Percentiles rank a stretch among this genome's conserved stretches.
Conservation (phyloP, 2,888 invertebrate genomes). For the Ectemnius cavifrons region DNA sequence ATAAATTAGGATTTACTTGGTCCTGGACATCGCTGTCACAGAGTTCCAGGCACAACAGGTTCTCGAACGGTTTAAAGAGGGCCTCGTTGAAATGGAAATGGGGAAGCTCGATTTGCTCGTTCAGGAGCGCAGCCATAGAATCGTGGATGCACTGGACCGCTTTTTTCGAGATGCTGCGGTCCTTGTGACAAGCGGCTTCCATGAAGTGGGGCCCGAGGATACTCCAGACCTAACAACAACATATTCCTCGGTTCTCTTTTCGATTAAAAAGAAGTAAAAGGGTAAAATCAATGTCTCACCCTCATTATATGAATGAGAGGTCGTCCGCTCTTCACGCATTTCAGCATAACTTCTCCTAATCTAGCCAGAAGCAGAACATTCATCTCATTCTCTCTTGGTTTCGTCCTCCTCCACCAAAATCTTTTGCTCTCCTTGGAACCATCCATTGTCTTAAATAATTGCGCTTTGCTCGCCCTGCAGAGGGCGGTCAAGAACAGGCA, state of each 20-base stretch:
- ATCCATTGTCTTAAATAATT: slow-evolving; percentile 78
- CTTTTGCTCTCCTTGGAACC: slow-evolving; percentile 67
- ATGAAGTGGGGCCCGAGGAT: slow-evolving; percentile 95
- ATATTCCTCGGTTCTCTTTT: not conserved
- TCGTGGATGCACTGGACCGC: slow-evolving; percentile 96
- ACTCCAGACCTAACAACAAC: slow-evolving; percentile 84
- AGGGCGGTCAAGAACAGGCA: slow-evolving; percentile 90
- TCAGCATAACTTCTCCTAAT: slow-evolving; percentile 92
- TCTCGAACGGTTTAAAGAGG: slow-evolving; percentile 96
- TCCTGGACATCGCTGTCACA: slow-evolving; percentile 96
- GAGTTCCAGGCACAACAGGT: slow-evolving; percentile 93
- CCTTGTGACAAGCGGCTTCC: slow-evolving; percentile 96
- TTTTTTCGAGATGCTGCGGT: slow-evolving; percentile 91
- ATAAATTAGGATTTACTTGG: slow-evolving; percentile 62
- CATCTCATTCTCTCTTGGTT: slow-evolving; percentile 74
- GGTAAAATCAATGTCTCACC: slow-evolving; percentile 68
- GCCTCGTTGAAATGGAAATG: slow-evolving; percentile 98
- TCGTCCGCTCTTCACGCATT: slow-evolving; percentile 90
- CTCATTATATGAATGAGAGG: slow-evolving; percentile 95
- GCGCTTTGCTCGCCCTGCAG: slow-evolving; percentile 91
- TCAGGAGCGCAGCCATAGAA: slow-evolving; percentile 91
- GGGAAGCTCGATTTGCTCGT: slow-evolving; percentile 91
- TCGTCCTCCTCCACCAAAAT: slow-evolving; percentile 76
- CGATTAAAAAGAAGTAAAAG: not conserved
- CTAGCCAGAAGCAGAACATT: slow-evolving; percentile 85